Conservation (phyloP, 1,140 invertebrate species). For the Sarcophaga bullata region DNA sequence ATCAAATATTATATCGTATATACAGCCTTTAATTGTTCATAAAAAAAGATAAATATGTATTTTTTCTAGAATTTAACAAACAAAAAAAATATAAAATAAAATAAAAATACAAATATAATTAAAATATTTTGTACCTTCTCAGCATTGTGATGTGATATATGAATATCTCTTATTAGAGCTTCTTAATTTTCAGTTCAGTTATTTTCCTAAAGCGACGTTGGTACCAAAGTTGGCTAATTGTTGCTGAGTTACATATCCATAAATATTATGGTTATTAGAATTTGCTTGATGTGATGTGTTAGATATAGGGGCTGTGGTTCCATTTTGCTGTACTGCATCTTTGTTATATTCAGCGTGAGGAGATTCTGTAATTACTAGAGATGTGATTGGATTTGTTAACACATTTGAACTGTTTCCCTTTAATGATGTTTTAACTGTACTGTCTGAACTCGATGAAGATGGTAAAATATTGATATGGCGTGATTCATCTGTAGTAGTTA, state of each 20-base stretch:
- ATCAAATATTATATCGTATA: too few species aligned
- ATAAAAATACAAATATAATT: too few species aligned
- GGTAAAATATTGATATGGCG: neutral
- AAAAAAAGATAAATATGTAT: too few species aligned
- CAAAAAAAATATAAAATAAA: too few species aligned
- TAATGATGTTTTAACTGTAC: neutral
- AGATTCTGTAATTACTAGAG: constrained; percentile 17
- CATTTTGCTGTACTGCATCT: neutral
- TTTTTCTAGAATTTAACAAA: too few species aligned
- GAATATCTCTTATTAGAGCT: too few species aligned
- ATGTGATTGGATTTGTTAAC: neutral
- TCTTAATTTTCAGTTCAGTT: neutral
- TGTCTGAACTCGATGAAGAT: neutral
- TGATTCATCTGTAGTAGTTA: neutral
- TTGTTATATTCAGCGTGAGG: neutral
- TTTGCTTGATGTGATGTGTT: constrained; percentile 8
- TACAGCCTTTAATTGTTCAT: too few species aligned
- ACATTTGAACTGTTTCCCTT: neutral
- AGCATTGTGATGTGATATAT: too few species aligned
- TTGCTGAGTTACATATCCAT: constrained; percentile 39
- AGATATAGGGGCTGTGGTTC: neutral
- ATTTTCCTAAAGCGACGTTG: constrained; percentile 21
- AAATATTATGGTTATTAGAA: constrained; percentile 33
- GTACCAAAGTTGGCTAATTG: constrained; percentile 39
- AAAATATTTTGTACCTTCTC: too few species aligned